A percentile compares a stretch with the other conserved stretches of the same genome.
phyloP scores from a whole-genome alignment of 2,797 vertebrate species.

The Remorina albescens region DNA sequence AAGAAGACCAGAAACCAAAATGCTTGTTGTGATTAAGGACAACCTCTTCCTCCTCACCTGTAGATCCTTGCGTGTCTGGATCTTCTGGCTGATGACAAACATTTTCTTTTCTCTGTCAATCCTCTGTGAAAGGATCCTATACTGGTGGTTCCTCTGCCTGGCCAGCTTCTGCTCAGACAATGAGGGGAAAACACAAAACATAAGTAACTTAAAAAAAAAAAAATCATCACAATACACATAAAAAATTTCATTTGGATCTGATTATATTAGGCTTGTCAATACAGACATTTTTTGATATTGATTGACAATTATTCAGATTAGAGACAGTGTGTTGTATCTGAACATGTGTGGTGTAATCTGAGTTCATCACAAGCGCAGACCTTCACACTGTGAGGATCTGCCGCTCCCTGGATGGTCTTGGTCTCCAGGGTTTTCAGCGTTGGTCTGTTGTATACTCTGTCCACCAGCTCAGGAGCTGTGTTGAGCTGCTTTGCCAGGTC shows the following conservation, averaged over 20 bases:
- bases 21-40: neutral
- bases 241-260: no score
- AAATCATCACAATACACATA: no score
- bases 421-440: conserved; percentile 90
- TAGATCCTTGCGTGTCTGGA: conserved; percentile 95
- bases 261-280: no score
- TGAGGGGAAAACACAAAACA: neutral
- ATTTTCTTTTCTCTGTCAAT: conserved; percentile 94
- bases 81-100: conserved; percentile 94
- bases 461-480: conserved; percentile 90
- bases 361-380: conserved; percentile 70
- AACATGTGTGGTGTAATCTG: neutral
- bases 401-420: conserved; percentile 86
- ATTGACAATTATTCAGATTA: neutral
- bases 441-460: conserved; percentile 92
- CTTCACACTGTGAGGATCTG: conserved; percentile 71
- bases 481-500: conserved; percentile 89
- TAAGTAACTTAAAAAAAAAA: neutral
- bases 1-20: neutral
- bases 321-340: neutral
- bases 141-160: conserved; percentile 87
- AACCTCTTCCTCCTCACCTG: conserved; percentile 80
- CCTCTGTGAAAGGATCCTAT: conserved; percentile 89
- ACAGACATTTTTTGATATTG: neutral
- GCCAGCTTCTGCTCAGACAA: conserved; percentile 84